Percentiles rank a stretch among this genome's conserved stretches.
These are phyloP conservation scores for Probosciger aterrimus DNA, from an alignment of 2,113 vertebrate genomes.

Conservation along the genomic window DNA sequence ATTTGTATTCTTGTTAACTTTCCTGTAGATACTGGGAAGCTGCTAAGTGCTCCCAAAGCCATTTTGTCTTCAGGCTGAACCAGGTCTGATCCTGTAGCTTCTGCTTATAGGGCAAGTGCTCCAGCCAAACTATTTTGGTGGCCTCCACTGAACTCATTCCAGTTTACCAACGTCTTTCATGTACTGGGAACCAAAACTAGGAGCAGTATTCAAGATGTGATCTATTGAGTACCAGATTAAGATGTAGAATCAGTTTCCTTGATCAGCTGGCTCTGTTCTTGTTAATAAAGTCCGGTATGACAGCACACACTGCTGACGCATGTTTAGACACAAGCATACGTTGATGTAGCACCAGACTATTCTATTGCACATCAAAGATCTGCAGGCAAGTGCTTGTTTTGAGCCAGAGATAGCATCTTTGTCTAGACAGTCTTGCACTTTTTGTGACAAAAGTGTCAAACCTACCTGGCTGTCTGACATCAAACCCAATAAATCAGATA, in stretches of 20 bases:
- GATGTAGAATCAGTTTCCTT: neutral
- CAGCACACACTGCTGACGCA: neutral
- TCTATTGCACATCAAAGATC: neutral
- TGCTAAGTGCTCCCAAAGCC: neutral
- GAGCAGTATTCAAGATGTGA: neutral
- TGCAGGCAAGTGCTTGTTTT: neutral
- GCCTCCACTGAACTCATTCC: neutral
- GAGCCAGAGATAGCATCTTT: neutral
- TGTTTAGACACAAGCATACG: neutral
- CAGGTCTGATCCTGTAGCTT: neutral
- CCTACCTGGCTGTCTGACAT: neutral
- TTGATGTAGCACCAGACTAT: neutral
- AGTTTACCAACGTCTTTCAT: neutral
- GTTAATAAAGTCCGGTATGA: neutral
- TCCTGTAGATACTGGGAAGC: neutral
- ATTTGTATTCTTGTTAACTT: neutral
- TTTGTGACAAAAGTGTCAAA: neutral
- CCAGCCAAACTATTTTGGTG: neutral
- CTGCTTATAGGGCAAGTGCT: neutral
- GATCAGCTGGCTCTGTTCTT: neutral
- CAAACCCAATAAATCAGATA: neutral
- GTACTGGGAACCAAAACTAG: neutral
- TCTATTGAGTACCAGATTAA: neutral
- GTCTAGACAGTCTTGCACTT: neutral
- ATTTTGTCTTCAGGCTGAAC: neutral